Evolutionary conservation across 1,140 invertebrate species (phyloP), one percentile per base, ranked within the genome.

Genomic region (Oryctes rhinoceros): DNA sequence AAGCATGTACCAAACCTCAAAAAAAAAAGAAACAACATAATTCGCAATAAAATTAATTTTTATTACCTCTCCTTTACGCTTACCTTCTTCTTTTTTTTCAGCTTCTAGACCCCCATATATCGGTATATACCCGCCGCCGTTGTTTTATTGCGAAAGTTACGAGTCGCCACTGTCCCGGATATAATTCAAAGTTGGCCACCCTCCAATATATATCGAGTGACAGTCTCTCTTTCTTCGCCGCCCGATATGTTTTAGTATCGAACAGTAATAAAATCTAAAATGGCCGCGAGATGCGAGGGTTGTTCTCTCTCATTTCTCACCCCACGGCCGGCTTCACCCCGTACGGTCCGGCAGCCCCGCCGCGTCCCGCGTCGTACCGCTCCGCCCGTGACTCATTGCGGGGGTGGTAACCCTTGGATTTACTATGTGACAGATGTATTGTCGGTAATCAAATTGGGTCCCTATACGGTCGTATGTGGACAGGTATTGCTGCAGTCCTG

Each of bases 191-290:
- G 65, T 80, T 49, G 79, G 79, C 79, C 79, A 80, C 79, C 79
- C 79, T 80, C 79, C 71, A 76, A 80, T 80, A 71, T 71, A 71
- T 71, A 80, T 80, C 79, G 71, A 80, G 71, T 80, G 79, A 80
- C 79, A 80, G 71, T 78, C 78, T 79, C 20, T 71, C 65, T 71
- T 71, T 71, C 65, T 71, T 37, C 65, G 20, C 65, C 65, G 65
- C 65, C 80, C 77, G 62, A 86, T 86, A 84, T 86, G 85, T 86
- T 86, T 86, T 86, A 85, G 85, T 86, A 86, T 86, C 85, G 85
- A 86, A 86, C 85, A 84, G 85, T 85, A 85, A 86, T 86, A 86
- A 86, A 86, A 86, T 85, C 85, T 86, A 86, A 86, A 86, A 86
- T 86, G 85, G 85, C 85, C 84, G 85, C 85, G 82, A 82, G 81